Percentiles rank a stretch among this genome's conserved stretches.
Conservation (phyloP, 2,113 vertebrate species). For the Ahaetulla prasina region DNA sequence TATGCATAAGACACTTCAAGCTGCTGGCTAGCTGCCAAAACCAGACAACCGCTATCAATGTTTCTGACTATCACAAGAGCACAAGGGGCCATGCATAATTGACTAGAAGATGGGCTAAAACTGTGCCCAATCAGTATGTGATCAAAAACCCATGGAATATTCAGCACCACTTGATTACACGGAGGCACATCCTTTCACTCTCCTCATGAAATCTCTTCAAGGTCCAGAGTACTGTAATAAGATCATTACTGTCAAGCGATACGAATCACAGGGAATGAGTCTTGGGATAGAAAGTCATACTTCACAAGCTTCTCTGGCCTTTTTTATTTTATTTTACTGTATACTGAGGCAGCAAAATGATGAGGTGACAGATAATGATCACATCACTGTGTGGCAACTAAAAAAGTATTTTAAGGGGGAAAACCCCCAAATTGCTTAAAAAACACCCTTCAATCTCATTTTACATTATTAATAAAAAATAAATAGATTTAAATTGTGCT, state of each 20-base stretch:
- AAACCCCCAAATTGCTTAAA: conserved; percentile 65
- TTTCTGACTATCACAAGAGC: conserved; percentile 65
- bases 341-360: conserved; percentile 69
- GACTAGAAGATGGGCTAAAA: conserved; percentile 82
- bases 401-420: conserved; percentile 76
- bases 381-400: conserved; percentile 72
- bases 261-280: conserved; percentile 77
- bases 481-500: conserved; percentile 70
- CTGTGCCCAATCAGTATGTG: conserved; percentile 81
- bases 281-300: conserved; percentile 79
- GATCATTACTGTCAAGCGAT: conserved; percentile 82
- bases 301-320: conserved; percentile 75
- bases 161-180: conserved; percentile 78
- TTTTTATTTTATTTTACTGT: conserved; percentile 58
- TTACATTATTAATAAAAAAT: conserved; percentile 55
- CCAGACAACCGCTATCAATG: conserved; percentile 70
- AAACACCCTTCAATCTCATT: conserved; percentile 63
- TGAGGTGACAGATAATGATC: conserved; percentile 75
- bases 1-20: conserved; percentile 60
- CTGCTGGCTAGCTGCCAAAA: conserved; percentile 70
- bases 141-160: conserved; percentile 79
- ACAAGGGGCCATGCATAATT: conserved; percentile 78
- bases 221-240: conserved; percentile 81
- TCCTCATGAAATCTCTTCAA: conserved; percentile 81
- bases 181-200: conserved; percentile 70